These are phyloP conservation scores for Sebastes schlegelii DNA, from an alignment of 2,113 vertebrate species.

Conservation along the genomic window DNA sequence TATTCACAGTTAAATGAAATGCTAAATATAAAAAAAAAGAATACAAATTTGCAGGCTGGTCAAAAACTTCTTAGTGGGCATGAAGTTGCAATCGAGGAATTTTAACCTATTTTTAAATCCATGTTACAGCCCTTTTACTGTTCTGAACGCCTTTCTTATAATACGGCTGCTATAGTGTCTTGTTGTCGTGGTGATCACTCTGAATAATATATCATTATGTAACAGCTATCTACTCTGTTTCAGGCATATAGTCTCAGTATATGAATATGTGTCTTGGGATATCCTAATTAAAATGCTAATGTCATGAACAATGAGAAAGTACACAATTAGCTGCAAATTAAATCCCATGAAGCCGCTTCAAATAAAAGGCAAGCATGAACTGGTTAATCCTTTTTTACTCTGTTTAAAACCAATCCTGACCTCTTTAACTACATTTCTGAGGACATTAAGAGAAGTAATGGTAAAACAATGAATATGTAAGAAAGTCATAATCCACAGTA, in stretches of 20 bases:
- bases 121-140: background rate
- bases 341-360: conserved; percentile 73
- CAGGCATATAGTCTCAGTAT: conserved; percentile 49
- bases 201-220: conserved; percentile 60
- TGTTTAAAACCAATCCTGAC: conserved; percentile 61
- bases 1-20: background rate
- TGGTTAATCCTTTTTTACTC: conserved; percentile 72
- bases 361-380: conserved; percentile 65
- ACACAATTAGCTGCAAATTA: conserved; percentile 78
- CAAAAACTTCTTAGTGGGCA: background rate
- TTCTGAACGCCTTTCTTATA: conserved; percentile 16
- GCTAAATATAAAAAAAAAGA: background rate
- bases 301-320: conserved; percentile 67
- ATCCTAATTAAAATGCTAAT: conserved; percentile 79
- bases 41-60: background rate
- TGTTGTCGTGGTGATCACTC: conserved; percentile 38
- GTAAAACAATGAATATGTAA: conserved; percentile 79
- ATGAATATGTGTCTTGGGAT: conserved; percentile 64
- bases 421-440: conserved; percentile 66
- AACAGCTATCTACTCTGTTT: conserved; percentile 61
- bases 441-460: conserved; percentile 59
- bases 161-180: conserved; percentile 1
- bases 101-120: background rate
- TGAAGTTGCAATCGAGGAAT: background rate
- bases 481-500: conserved; percentile 72